Percentiles rank a stretch among this genome's conserved stretches.
phyloP scores from a whole-genome alignment of 2,888 invertebrate species.

The Dynastes tityus region DNA sequence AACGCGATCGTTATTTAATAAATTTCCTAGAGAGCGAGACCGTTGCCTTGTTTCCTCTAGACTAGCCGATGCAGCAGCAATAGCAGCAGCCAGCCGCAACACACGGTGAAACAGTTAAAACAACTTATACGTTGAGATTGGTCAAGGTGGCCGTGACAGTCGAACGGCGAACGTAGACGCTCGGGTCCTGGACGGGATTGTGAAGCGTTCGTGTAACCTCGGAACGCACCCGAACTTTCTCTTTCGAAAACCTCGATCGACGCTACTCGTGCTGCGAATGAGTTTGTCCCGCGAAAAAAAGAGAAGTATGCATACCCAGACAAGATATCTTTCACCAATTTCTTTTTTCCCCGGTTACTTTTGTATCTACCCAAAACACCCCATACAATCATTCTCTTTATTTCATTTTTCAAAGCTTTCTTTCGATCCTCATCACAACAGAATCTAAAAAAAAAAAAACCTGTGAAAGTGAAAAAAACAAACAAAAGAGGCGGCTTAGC shows the following conservation, averaged over 20 bases:
- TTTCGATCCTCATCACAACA: background rate
- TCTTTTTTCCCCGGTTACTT: too few species aligned
- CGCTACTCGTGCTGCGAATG: too few species aligned
- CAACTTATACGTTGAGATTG: constrained; percentile 68
- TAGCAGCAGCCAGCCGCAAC: background rate
- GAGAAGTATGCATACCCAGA: background rate
- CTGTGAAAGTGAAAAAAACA: too few species aligned
- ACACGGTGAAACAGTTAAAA: constrained; percentile 59
- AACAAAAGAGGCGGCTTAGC: too few species aligned
- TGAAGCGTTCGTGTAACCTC: constrained; percentile 58
- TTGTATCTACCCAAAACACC: too few species aligned
- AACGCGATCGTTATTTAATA: constrained; percentile 4
- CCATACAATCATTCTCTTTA: too few species aligned
- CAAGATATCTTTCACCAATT: constrained; percentile 37
- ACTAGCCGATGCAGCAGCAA: background rate
- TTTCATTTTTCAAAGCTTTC: background rate
- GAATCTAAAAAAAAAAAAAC: too few species aligned
- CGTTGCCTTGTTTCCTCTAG: background rate
- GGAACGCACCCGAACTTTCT: constrained; percentile 62
- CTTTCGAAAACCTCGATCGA: constrained; percentile 59
- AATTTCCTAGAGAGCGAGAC: background rate
- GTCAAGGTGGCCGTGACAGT: constrained; percentile 67
- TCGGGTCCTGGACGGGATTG: constrained; percentile 46
- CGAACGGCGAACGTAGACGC: constrained; percentile 51
- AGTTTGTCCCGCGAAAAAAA: background rate